Evolutionary conservation across 2,113 vertebrate genomes (phyloP).

Genomic region (Ictalurus punctatus): DNA sequence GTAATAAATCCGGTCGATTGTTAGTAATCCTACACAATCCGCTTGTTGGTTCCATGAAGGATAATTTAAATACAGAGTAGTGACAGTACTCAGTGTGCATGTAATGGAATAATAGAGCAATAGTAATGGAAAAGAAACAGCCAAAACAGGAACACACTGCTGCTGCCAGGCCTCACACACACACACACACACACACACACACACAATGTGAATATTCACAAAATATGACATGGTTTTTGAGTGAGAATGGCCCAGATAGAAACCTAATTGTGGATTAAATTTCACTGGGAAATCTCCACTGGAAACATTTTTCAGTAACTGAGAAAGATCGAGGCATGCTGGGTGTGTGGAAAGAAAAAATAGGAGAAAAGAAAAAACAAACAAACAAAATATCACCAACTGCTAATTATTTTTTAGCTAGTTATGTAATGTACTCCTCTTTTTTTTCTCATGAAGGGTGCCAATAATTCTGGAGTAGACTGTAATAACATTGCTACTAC

Average conservation of each 20-base stretch:
- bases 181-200: not conserved
- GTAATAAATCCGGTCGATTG: not conserved
- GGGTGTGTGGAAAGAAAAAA: not conserved
- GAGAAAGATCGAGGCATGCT: not conserved
- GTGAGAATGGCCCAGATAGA: constrained; percentile 9
- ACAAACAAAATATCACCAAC: not conserved
- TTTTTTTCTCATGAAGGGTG: not conserved
- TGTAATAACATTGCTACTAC: not conserved
- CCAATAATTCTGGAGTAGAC: not conserved
- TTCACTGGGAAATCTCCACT: not conserved
- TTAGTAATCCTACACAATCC: not conserved
- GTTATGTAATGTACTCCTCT: not conserved
- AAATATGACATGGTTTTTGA: constrained; percentile 10
- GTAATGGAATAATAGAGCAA: constrained; percentile 8
- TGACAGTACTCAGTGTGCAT: not conserved
- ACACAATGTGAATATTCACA: constrained; percentile 3
- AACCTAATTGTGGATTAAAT: constrained; percentile 9
- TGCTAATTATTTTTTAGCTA: not conserved
- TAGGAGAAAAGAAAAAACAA: too few species aligned
- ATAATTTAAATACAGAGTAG: not conserved
- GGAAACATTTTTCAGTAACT: not conserved
- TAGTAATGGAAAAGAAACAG: constrained; percentile 5
- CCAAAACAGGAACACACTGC: not conserved
- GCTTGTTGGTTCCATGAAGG: not conserved
- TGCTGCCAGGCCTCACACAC: constrained; percentile 4